Evolutionary conservation across 2,113 vertebrate species (phyloP).

Genomic region (Ibidorhyncha struthersii): DNA sequence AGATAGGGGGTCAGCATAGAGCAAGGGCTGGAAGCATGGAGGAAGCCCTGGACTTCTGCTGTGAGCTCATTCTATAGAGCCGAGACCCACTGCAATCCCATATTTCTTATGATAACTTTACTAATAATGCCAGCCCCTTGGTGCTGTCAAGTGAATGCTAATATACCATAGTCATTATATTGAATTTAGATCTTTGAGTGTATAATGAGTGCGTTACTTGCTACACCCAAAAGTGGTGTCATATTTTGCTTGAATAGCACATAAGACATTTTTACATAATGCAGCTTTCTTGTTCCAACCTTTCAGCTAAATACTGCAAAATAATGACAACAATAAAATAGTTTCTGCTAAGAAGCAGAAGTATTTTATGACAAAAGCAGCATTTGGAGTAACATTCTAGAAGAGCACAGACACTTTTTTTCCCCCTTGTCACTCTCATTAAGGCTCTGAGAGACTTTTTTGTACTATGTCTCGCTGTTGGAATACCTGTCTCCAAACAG

Average conservation of each 20-base stretch:
- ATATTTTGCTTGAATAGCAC: not conserved
- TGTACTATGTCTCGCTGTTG: constrained; percentile 7
- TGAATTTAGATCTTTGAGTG: not conserved
- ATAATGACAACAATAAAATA: constrained; percentile 34
- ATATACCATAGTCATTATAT: not conserved
- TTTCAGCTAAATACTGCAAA: constrained; percentile 32
- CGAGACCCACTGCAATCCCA: not conserved
- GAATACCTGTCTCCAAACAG: constrained; percentile 71
- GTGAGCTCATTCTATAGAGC: not conserved
- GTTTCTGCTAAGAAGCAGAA: constrained; percentile 29
- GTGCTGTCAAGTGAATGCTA: not conserved
- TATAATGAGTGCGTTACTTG: not conserved
- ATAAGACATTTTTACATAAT: constrained; percentile 30
- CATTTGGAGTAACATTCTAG: constrained; percentile 24
- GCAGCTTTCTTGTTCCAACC: constrained; percentile 51
- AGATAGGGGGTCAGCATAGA: not conserved
- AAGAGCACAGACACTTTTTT: not conserved
- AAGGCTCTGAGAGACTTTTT: constrained; percentile 44
- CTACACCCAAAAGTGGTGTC: not conserved
- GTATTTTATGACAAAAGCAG: constrained; percentile 45
- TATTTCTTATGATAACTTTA: not conserved
- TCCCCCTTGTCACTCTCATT: constrained; percentile 64
- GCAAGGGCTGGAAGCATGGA: not conserved
- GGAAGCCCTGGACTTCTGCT: not conserved
- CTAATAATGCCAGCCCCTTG: not conserved